Evolutionary conservation across 2,888 invertebrate genomes (phyloP), one percentile per base, ranked within the genome.

Genomic region (Andrena bicolor): DNA sequence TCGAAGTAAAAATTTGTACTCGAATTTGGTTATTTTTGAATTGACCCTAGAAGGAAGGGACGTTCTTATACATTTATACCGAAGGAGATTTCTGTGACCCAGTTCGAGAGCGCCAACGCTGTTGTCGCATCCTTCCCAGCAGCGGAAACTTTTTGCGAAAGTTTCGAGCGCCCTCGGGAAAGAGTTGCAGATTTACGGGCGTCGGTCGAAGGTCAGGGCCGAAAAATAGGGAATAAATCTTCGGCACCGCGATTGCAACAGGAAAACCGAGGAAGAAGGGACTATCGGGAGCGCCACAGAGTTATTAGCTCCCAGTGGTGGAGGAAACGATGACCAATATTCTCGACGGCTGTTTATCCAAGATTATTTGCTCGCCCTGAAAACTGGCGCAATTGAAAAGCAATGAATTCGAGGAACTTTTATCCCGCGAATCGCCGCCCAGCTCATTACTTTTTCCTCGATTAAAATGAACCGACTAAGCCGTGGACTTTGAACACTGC

Each of bases 131-230:
- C 10, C 49, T n/a, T 10, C 13, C 60, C 51, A 51, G 48, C 10
- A 35, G 32, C 13, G 63, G 8, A 20, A 81, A 85, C 68, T 83
- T 85, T 80, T 85, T 77, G 63, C 80, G 8, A 53, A 83, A 81
- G 13, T 74, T 82, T 69, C 64, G 13, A 53, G 10, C 28, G n/a
- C 13, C 51, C 56, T 8, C 6, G 32, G 48, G 58, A 68, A 78
- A 58, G 53, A 82, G 82, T 48, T 23, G n/a, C 16, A 41, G 66
- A 77, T 74, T 66, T 68, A 56, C 49, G 10, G 49, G 35, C 23
- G 3, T 8, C 5, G 35, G 2, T 5, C 64, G 77, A 86, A 86
- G 86, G 86, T 86, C 86, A 86, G 63, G 86, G 86, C 56, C 80
- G 86, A 78, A 69, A 85, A 78, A 76, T 76, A 78, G 53, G 68